Percentiles rank a stretch among this genome's conserved stretches.
Evolutionary conservation across 1,140 invertebrate genomes (phyloP).

Genomic region (Philaenus spumarius): DNA sequence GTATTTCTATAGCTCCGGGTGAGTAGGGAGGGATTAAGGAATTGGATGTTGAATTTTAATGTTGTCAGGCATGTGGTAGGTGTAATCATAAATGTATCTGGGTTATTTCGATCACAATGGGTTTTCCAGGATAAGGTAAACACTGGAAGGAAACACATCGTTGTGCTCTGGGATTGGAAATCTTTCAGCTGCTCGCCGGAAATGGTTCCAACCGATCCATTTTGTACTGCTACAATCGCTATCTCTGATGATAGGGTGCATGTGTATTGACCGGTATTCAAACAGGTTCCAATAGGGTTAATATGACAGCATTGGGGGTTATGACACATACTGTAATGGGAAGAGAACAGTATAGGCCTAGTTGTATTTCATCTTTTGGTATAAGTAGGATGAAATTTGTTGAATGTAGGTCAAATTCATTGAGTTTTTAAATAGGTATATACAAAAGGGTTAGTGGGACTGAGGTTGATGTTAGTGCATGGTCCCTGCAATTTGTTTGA

Average conservation of each 20-base stretch:
- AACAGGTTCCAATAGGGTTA: background rate
- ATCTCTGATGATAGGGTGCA: background rate
- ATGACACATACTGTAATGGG: background rate
- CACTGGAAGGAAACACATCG: background rate
- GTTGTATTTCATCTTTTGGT: background rate
- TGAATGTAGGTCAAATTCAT: no score
- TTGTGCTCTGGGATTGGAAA: background rate
- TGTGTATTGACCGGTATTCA: background rate
- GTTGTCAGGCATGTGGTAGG: no score
- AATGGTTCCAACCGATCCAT: background rate
- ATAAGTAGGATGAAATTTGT: no score
- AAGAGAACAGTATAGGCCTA: background rate
- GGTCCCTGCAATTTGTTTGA: background rate
- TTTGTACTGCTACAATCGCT: background rate
- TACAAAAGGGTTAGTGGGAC: no score
- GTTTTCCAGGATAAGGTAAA: no score
- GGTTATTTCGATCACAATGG: no score
- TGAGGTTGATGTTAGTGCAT: background rate
- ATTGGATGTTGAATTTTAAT: no score
- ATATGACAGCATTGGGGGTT: background rate
- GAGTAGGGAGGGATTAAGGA: no score
- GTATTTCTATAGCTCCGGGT: background rate
- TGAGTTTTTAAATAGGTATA: no score
- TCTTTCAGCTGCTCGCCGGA: background rate
- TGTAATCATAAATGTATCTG: no score